A percentile compares a stretch with the other conserved stretches of the same genome.
Evolutionary conservation across 1,140 invertebrate species (phyloP).

Genomic region (Formica selysi): DNA sequence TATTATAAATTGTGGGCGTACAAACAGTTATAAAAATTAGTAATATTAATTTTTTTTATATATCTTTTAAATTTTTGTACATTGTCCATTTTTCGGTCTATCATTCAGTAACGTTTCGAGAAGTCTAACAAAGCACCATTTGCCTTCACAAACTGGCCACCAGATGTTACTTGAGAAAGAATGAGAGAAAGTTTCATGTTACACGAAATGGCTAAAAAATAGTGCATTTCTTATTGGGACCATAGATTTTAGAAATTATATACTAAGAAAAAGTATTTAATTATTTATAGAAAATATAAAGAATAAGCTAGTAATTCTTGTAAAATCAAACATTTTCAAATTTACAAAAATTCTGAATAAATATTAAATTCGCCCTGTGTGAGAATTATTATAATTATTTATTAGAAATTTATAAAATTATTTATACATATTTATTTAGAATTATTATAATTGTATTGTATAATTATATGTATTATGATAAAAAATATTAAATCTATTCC

Average conservation of each 20-base stretch:
- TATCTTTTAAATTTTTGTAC: not conserved
- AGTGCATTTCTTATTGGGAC: not conserved
- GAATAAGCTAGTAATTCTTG: not conserved
- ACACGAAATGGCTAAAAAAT: not conserved
- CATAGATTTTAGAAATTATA: not conserved
- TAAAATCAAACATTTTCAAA: not conserved
- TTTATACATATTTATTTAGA: too few relatives aligned
- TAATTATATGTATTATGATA: constrained; percentile 5
- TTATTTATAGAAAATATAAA: not conserved
- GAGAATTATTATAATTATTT: not conserved
- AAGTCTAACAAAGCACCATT: constrained; percentile 9
- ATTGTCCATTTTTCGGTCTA: not conserved
- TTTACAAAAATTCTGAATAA: not conserved
- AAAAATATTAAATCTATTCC: not conserved
- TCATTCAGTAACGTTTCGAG: not conserved
- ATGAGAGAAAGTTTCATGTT: constrained; percentile 32
- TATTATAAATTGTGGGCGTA: not conserved
- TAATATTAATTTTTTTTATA: not conserved
- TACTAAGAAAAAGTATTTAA: not conserved
- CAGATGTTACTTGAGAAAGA: constrained; percentile 44
- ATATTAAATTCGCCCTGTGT: not conserved
- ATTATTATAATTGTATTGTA: too few relatives aligned
- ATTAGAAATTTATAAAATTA: too few relatives aligned
- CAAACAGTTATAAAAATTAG: not conserved
- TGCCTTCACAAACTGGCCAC: not conserved